Percentiles rank a stretch among this genome's conserved stretches.
These are phyloP conservation scores for Acleris cristana DNA, from an alignment of 2,888 invertebrate species.

Conservation along the genomic window DNA sequence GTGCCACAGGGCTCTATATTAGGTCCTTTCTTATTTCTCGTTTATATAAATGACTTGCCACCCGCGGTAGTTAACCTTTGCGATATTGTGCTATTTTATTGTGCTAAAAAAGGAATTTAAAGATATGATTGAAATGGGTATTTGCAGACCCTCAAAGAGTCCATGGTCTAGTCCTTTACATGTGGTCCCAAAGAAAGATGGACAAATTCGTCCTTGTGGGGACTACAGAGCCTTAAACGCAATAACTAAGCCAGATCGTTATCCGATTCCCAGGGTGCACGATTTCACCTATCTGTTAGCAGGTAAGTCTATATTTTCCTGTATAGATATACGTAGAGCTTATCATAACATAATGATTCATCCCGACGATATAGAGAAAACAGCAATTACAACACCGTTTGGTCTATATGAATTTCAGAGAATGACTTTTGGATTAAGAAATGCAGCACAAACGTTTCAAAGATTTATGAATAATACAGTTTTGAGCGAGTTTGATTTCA, in stretches of 20 bases:
- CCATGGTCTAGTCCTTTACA: slow-evolving; percentile 56
- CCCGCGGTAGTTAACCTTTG: too few species aligned
- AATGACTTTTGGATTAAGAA: too few species aligned
- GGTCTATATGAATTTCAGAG: too few species aligned
- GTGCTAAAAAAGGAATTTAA: slow-evolving; percentile 40
- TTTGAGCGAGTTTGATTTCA: too few species aligned
- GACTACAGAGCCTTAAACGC: not conserved
- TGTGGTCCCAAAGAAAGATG: slow-evolving; percentile 43
- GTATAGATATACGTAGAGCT: slow-evolving; percentile 5
- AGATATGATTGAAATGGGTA: slow-evolving; percentile 49
- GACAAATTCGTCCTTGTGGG: slow-evolving; percentile 44
- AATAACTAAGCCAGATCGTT: not conserved
- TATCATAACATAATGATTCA: slow-evolving; percentile 3
- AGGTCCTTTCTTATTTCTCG: too few species aligned
- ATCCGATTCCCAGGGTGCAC: not conserved
- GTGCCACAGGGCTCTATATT: too few species aligned
- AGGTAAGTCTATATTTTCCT: slow-evolving; percentile 1
- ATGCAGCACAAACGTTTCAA: too few species aligned
- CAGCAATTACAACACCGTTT: too few species aligned
- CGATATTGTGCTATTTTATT: too few species aligned
- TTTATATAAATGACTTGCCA: too few species aligned
- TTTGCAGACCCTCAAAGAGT: slow-evolving; percentile 56
- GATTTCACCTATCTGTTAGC: not conserved
- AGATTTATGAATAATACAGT: too few species aligned
- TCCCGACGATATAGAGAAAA: too few species aligned